Conservation (phyloP, 2,888 invertebrate genomes). For the Suillia variegata region DNA sequence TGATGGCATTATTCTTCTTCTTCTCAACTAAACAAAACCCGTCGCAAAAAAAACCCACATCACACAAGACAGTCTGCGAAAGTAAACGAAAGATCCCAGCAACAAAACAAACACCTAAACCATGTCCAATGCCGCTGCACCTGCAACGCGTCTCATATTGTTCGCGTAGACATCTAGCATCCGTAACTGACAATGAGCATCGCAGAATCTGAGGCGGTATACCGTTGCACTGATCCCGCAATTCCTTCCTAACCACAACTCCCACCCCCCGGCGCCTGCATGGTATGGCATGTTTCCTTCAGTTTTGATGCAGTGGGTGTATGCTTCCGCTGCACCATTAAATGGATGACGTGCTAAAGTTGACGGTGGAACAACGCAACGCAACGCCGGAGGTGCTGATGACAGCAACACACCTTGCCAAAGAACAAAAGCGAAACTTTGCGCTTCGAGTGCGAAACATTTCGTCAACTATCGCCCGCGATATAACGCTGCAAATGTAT, state of each 20-base stretch:
- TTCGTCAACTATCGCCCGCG: conserved; percentile 44
- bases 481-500: not conserved
- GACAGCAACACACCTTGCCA: conserved; percentile 25
- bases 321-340: conserved; percentile 25
- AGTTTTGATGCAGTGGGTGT: conserved; percentile 28
- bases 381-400: conserved; percentile 19
- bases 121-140: conserved; percentile 23
- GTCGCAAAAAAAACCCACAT: conserved; percentile 5
- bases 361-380: conserved; percentile 29
- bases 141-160: not conserved
- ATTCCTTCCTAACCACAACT: not conserved
- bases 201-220: conserved; percentile 15
- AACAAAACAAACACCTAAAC: conserved; percentile 13
- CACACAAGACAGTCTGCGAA: not conserved
- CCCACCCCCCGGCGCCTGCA: not conserved
- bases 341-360: conserved; percentile 50
- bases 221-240: not conserved
- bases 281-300: not conserved
- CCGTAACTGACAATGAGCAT: conserved; percentile 45
- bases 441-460: conserved; percentile 47
- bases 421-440: conserved; percentile 44
- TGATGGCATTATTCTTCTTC: too few species aligned
- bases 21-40: conserved; percentile 16
- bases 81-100: not conserved
- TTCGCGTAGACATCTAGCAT: conserved; percentile 8